A percentile compares a stretch with the other conserved stretches of the same genome.
Conservation (phyloP, 2,797 vertebrate genomes). For the Spinibarbus caldwelli region DNA sequence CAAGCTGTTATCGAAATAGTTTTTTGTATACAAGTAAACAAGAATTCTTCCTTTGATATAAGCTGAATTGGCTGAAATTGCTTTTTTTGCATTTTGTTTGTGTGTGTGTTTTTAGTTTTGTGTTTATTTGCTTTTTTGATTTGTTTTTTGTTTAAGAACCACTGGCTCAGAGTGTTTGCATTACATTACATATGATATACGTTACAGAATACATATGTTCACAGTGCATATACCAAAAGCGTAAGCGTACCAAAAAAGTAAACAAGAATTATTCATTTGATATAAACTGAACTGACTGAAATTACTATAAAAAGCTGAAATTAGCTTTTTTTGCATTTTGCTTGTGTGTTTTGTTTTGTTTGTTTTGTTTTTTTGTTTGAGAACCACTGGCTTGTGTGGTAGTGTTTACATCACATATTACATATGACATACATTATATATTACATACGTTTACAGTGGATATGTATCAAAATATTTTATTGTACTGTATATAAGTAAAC, state of each 20-base stretch:
- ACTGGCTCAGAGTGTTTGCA: background rate
- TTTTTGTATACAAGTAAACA: background rate
- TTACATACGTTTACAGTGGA: background rate
- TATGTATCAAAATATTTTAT: background rate
- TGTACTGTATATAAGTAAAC: background rate
- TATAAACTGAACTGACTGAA: too few species aligned
- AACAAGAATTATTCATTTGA: background rate
- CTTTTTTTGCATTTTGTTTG: background rate
- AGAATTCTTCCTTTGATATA: background rate
- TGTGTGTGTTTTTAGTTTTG: background rate
- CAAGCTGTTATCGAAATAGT: background rate
- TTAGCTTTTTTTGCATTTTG: too few species aligned
- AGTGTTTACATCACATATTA: background rate
- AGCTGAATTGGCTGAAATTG: background rate
- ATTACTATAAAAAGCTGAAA: too few species aligned
- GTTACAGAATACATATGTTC: too few species aligned
- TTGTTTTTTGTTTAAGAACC: background rate
- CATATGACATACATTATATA: background rate
- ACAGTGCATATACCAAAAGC: too few species aligned
- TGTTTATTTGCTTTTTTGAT: background rate
- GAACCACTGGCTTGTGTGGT: background rate
- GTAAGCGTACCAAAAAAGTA: background rate
- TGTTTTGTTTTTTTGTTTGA: background rate
- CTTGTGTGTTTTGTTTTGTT: too few species aligned
- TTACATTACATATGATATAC: background rate